phyloP scores from a whole-genome alignment of 2,797 vertebrate species.

The Hylomyscus alleni region DNA sequence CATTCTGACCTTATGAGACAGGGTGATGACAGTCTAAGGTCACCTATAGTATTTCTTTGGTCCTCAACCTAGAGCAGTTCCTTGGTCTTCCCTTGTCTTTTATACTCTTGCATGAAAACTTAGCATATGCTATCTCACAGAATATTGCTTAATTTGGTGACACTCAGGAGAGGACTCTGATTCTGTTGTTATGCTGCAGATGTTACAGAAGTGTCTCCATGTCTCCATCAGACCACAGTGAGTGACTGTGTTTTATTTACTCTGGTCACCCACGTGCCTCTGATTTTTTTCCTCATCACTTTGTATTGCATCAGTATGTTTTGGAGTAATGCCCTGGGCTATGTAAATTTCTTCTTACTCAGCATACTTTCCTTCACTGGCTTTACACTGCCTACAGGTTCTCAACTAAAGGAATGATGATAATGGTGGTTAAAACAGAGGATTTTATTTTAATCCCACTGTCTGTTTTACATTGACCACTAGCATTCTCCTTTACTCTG shows the following conservation, averaged over 20 bases:
- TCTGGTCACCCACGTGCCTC: neutral
- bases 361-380: neutral
- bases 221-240: neutral
- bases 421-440: neutral
- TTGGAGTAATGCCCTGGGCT: neutral
- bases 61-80: neutral
- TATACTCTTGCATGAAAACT: neutral
- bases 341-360: neutral
- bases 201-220: neutral
- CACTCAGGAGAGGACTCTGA: neutral
- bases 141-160: neutral
- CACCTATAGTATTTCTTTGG: neutral
- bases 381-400: constrained; percentile 2
- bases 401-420: constrained; percentile 7
- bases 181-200: neutral
- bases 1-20: neutral
- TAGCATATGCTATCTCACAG: neutral
- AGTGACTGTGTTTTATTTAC: neutral
- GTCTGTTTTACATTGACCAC: neutral
- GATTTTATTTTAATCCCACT: neutral
- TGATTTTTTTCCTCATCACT: neutral
- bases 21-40: neutral
- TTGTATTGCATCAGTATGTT: neutral
- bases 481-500: neutral
- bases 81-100: neutral